phyloP scores from a whole-genome alignment of 2,797 vertebrate species.

The Epinephelus coioides region DNA sequence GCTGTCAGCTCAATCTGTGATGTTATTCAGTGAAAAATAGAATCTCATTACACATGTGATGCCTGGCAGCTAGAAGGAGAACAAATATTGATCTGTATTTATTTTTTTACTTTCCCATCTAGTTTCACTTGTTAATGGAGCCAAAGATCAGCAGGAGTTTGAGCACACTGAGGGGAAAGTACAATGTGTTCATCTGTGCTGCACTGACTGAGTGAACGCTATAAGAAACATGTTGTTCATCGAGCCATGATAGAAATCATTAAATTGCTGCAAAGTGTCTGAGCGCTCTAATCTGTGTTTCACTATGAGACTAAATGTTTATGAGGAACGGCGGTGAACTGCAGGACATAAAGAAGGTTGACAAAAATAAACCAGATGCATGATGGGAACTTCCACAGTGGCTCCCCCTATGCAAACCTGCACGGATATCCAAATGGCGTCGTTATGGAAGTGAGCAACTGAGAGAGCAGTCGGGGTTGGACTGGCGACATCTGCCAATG shows the following conservation, averaged over 20 bases:
- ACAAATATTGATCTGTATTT: not conserved
- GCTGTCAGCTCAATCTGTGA: not conserved
- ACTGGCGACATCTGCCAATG: constrained; percentile 48
- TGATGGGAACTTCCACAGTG: constrained; percentile 10
- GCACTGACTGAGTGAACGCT: not conserved
- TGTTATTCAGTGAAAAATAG: not conserved
- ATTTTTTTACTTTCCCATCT: not conserved
- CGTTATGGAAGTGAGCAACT: constrained; percentile 24
- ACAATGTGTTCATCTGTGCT: not conserved
- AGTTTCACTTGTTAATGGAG: not conserved
- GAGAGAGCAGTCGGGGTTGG: constrained; percentile 37
- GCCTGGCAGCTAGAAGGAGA: not conserved
- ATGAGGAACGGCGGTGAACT: not conserved
- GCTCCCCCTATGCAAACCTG: not conserved
- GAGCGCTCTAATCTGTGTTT: not conserved
- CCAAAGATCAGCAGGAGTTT: not conserved
- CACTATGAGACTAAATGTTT: not conserved
- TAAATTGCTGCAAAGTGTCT: not conserved
- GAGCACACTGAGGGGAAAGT: too few relatives aligned
- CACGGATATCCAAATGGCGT: constrained; percentile 13
- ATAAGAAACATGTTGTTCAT: too few relatives aligned
- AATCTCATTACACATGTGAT: not conserved
- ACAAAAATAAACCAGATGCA: constrained; percentile 31
- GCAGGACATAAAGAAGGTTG: not conserved
- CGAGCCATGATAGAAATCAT: not conserved